phyloP scores from a whole-genome alignment of 1,140 invertebrate genomes.

The Drosophila lowei region DNA sequence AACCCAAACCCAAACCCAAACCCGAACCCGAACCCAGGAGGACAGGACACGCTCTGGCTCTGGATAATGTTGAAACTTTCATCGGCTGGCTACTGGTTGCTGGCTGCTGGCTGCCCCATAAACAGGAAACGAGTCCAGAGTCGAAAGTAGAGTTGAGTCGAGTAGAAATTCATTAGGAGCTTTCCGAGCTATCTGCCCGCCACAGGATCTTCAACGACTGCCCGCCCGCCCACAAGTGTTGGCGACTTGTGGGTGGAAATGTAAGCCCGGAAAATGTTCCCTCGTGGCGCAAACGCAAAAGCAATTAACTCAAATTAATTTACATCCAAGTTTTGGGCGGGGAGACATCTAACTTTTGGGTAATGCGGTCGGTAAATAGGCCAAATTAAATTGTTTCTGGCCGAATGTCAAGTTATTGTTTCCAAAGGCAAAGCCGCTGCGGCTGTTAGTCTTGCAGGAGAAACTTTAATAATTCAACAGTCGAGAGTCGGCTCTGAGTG shows the following conservation, averaged over 20 bases:
- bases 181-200: slow-evolving; percentile 45
- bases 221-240: slow-evolving; percentile 7
- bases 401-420: background rate
- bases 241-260: slow-evolving; percentile 55
- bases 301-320: slow-evolving; percentile 78
- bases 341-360: slow-evolving; percentile 18
- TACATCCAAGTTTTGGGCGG: slow-evolving; percentile 58
- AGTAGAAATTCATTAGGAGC: slow-evolving; percentile 65
- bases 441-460: background rate
- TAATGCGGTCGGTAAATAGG: slow-evolving; percentile 52
- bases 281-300: slow-evolving; percentile 49
- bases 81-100: slow-evolving; percentile 7
- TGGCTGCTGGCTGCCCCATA: slow-evolving; percentile 55
- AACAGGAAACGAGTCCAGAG: slow-evolving; percentile 51
- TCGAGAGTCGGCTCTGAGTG: no score
- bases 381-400: slow-evolving; percentile 31
- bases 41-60: slow-evolving; percentile 27
- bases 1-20: slow-evolving; percentile 20
- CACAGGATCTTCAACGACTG: slow-evolving; percentile 14
- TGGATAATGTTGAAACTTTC: slow-evolving; percentile 64
- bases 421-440: background rate
- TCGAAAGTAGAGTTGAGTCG: slow-evolving; percentile 24
- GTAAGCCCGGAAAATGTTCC: slow-evolving; percentile 59
- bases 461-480: background rate
- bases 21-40: background rate